Evolutionary conservation across 2,888 invertebrate species (phyloP), one percentile per base, ranked within the genome.

Genomic region (Harpagoxenus sublaevis): DNA sequence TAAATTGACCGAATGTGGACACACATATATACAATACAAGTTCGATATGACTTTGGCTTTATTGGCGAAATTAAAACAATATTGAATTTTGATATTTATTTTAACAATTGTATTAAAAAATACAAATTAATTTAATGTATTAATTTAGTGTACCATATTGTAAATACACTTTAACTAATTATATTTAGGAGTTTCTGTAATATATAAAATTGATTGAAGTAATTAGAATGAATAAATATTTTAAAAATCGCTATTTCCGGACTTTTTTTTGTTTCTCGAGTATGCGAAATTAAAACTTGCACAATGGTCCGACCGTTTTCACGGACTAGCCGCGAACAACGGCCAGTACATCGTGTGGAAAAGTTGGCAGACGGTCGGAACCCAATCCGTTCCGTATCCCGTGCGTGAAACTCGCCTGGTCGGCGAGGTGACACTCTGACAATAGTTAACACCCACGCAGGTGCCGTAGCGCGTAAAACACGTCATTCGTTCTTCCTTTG

Each of bases 371-470:
- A 73, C 81, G 84, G 92, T 92, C 31, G 65, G 51, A 93, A 94
- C 81, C 85, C 84, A 93, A 94, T 93, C 90, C 90, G 89, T 91
- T 92, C 88, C 90, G 88, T 91, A 86, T 89, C 89, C 89, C 81
- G 87, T 89, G 90, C 92, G 90, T 90, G 89, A 92, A 92, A 92
- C 91, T 91, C 91, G 92, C 89, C 92, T 92, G 91, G 90, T 87
- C 91, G 79, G 86, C 86, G 89, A 90, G 91, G 87, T 92, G 91
- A 91, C 91, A 90, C 89, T 89, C 28, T 88, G 89, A 92, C 91
- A 93, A 93, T 91, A 89, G 79, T 87, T 86, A 84, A 90, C 89
- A 90, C 91, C 91, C 89, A 91, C 91, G 92, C 91, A 90, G 45
- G 62, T 63, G 63, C 62, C 78, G 70, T 83, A 73, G 82, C 60